Conservation (phyloP, 2,888 invertebrate species). For the Bedellia somnulentella region DNA sequence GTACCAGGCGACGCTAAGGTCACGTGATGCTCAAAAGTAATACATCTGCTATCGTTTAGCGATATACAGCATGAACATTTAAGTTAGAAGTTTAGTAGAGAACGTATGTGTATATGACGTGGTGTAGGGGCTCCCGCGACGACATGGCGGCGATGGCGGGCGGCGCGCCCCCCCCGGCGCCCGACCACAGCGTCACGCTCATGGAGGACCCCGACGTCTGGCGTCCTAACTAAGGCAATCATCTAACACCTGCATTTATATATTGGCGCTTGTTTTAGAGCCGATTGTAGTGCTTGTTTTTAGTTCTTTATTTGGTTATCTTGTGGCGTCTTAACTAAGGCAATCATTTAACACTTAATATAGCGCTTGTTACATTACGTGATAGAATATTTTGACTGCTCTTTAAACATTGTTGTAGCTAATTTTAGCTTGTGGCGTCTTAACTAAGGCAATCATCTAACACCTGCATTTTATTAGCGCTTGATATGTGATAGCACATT, state of each 20-base stretch:
- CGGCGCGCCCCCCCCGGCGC: conserved; percentile 41
- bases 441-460: conserved; percentile 62
- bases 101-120: too few relatives aligned
- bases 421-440: conserved; percentile 93
- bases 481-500: too few relatives aligned
- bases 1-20: too few relatives aligned
- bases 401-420: too few relatives aligned
- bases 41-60: too few relatives aligned
- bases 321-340: too few relatives aligned
- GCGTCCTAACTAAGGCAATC: conserved; percentile 78
- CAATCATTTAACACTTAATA: too few relatives aligned
- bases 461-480: neutral
- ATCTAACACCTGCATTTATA: neutral
- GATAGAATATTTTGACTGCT: too few relatives aligned
- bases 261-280: neutral
- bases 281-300: neutral
- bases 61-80: too few relatives aligned
- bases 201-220: conserved; percentile 94
- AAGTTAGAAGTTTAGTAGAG: too few relatives aligned
- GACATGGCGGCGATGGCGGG: conserved; percentile 72
- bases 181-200: conserved; percentile 75
- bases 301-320: neutral
- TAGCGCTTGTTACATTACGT: too few relatives aligned
- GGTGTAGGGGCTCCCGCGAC: conserved; percentile 75
- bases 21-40: too few relatives aligned